A percentile compares a stretch with the other conserved stretches of the same genome.
These are phyloP conservation scores for Uloborus plumipes DNA, from an alignment of 2,888 invertebrate species.

Conservation along the genomic window DNA sequence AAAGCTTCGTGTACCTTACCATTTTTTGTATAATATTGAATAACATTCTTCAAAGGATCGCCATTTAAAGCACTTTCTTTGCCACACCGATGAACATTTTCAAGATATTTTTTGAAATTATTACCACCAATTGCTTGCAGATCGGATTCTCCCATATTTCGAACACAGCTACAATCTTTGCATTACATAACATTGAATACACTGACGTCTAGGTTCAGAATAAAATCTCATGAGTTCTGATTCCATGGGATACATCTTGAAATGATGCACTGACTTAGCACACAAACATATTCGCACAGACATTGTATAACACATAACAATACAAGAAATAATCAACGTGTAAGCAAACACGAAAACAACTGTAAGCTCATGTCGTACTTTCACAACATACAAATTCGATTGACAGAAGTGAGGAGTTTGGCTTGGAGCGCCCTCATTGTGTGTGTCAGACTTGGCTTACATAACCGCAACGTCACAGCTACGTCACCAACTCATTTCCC, in stretches of 20 bases:
- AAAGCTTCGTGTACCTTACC: conserved; percentile 40
- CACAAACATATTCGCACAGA: neutral
- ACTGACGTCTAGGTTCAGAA: conserved; percentile 45
- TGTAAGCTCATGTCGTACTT: conserved; percentile 3
- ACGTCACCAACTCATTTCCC: conserved; percentile 35
- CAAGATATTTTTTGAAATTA: conserved; percentile 7
- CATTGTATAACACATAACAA: conserved; percentile 13
- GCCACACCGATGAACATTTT: conserved; percentile 14
- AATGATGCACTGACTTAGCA: neutral
- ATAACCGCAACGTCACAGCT: conserved; percentile 46
- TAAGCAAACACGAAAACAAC: conserved; percentile 3
- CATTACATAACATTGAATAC: conserved; percentile 22
- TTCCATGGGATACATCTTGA: conserved; percentile 3
- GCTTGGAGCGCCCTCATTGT: conserved; percentile 49
- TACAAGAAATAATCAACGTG: conserved; percentile 1
- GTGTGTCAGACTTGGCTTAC: conserved; percentile 53
- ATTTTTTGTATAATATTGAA: conserved; percentile 25
- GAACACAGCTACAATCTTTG: conserved; percentile 39
- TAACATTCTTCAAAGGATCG: conserved; percentile 22
- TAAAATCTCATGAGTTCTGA: conserved; percentile 33
- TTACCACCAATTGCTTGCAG: conserved; percentile 34
- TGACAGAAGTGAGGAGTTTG: conserved; percentile 28
- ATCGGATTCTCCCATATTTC: conserved; percentile 54
- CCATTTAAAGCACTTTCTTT: neutral
- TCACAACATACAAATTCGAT: conserved; percentile 3